Percentiles rank a stretch among this genome's conserved stretches.
Evolutionary conservation across 2,797 vertebrate species (phyloP).

Genomic region (Urophycis tenuis): DNA sequence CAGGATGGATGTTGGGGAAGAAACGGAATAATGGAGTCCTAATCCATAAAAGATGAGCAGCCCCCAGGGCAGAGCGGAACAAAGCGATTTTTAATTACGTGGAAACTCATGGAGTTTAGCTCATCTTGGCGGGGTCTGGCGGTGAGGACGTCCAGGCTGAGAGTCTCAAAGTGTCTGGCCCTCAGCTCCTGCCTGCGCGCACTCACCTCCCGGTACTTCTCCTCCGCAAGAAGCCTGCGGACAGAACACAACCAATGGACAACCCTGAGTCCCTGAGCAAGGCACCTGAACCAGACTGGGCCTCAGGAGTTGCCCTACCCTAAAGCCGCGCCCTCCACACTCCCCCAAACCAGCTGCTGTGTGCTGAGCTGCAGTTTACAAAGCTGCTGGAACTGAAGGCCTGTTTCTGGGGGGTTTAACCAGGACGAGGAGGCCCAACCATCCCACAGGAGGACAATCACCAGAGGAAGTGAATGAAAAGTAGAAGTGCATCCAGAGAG

Average conservation of each 20-base stretch:
- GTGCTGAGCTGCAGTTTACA: background rate
- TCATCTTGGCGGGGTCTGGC: slow-evolving; percentile 52
- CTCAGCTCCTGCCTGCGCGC: slow-evolving; percentile 68
- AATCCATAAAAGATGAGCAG: background rate
- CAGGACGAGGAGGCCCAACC: too few relatives aligned
- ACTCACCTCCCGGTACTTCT: slow-evolving; percentile 77
- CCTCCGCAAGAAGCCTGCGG: slow-evolving; percentile 73
- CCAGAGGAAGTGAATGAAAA: too few relatives aligned
- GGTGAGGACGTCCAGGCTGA: slow-evolving; percentile 54
- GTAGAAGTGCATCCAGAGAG: too few relatives aligned
- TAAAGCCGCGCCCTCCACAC: too few relatives aligned
- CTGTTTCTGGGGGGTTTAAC: too few relatives aligned
- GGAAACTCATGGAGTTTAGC: background rate
- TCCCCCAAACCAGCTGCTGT: too few relatives aligned
- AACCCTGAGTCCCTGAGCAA: background rate
- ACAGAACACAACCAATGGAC: background rate
- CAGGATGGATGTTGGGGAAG: background rate
- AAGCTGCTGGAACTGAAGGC: too few relatives aligned
- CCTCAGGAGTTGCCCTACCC: too few relatives aligned
- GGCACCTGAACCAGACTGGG: background rate
- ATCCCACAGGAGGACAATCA: too few relatives aligned
- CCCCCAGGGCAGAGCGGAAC: background rate
- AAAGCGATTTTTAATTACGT: slow-evolving; percentile 11
- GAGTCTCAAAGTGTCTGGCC: slow-evolving; percentile 61
- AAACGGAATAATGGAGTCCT: background rate